Conservation (phyloP, 2,113 vertebrate genomes). For the Malurus elegans region DNA sequence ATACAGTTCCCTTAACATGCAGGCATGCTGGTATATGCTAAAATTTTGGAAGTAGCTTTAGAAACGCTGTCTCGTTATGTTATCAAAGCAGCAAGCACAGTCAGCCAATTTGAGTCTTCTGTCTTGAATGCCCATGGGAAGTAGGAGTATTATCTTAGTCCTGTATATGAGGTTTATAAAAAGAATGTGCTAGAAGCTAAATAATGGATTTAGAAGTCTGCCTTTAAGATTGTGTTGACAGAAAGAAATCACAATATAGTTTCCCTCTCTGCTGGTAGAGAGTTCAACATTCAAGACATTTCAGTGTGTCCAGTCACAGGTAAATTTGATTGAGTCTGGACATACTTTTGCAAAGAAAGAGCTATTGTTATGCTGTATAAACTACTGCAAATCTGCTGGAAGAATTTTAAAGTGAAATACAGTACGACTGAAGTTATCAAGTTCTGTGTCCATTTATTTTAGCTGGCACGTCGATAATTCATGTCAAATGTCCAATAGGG, state of each 20-base stretch:
- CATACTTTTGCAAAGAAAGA: background rate
- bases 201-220: background rate
- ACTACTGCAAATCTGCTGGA: background rate
- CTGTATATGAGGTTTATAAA: background rate
- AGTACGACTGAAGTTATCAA: background rate
- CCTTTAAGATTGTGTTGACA: background rate
- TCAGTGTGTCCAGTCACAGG: background rate
- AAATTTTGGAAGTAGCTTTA: background rate
- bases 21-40: background rate
- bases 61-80: background rate
- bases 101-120: background rate
- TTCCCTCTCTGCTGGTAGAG: constrained; percentile 1
- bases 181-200: background rate
- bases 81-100: background rate
- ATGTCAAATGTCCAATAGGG: background rate
- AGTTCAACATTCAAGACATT: background rate
- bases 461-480: background rate
- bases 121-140: background rate
- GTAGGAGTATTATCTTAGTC: background rate
- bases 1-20: background rate
- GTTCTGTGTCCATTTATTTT: background rate
- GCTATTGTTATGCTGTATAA: background rate
- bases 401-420: background rate
- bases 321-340: background rate
- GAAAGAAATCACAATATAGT: constrained; percentile 19